Conservation (phyloP, 2,888 invertebrate species). For the Embidobia sp. region DNA sequence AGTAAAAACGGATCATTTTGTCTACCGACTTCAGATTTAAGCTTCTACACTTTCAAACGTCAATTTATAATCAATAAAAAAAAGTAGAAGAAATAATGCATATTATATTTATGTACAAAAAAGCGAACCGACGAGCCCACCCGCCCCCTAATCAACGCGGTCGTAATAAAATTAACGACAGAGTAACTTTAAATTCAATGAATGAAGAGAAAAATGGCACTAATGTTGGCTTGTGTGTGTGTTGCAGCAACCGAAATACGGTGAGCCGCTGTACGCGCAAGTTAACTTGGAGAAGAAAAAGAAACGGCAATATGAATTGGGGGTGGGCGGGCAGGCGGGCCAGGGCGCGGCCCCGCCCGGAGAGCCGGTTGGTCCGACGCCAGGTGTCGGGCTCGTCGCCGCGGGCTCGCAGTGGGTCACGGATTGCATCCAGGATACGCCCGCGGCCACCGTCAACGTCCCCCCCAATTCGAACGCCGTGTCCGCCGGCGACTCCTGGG, state of each 20-base stretch:
- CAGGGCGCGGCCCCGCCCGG: slow-evolving; percentile 69
- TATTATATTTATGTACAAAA: not conserved
- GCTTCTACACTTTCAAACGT: not conserved
- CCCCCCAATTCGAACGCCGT: slow-evolving; percentile 77
- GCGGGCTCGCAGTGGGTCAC: slow-evolving; percentile 74
- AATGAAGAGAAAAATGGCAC: slow-evolving; percentile 20
- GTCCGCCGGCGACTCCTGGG: slow-evolving; percentile 76
- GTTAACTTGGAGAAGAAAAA: slow-evolving; percentile 86
- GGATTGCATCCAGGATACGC: slow-evolving; percentile 70
- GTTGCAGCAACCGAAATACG: slow-evolving; percentile 83
- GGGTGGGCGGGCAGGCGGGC: slow-evolving; percentile 79
- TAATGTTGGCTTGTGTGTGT: slow-evolving; percentile 78
- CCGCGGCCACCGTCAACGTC: slow-evolving; percentile 75
- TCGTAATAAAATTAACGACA: slow-evolving; percentile 13
- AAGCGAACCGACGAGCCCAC: slow-evolving; percentile 45
- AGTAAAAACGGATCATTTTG: too few species aligned
- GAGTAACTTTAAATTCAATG: not conserved
- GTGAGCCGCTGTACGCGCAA: slow-evolving; percentile 86
- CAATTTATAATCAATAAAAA: not conserved
- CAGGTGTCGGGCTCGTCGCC: slow-evolving; percentile 67
- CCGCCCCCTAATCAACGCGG: slow-evolving; percentile 31
- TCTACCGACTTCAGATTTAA: not conserved
- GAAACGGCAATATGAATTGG: slow-evolving; percentile 82
- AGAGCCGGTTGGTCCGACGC: slow-evolving; percentile 66
- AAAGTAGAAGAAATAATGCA: not conserved